Percentiles rank a stretch among this genome's conserved stretches.
phyloP scores from a whole-genome alignment of 2,797 vertebrate species.

The Gephyroberyx darwinii region DNA sequence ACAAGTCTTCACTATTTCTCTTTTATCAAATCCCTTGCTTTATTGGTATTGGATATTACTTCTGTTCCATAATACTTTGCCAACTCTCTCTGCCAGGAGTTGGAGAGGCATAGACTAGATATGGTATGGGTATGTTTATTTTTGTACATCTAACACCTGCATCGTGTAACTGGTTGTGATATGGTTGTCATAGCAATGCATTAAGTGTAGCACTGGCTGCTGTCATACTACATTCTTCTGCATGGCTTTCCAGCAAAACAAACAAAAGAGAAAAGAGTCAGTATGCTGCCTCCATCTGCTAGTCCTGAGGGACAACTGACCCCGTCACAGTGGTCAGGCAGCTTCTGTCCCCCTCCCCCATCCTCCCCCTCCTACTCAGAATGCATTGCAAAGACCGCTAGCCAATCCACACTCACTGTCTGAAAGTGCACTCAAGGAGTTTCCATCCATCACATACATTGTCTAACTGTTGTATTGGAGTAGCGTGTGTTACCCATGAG shows the following conservation, averaged over 20 bases:
- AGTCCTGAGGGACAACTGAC: conserved; percentile 83
- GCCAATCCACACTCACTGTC: conserved; percentile 79
- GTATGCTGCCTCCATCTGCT: conserved; percentile 98
- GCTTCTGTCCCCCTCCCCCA: conserved; percentile 73
- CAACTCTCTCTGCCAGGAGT: conserved; percentile 99
- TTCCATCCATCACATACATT: conserved; percentile 81
- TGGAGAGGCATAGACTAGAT: conserved; percentile 99
- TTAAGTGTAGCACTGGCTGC: conserved; percentile 99
- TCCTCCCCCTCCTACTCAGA: conserved; percentile 71
- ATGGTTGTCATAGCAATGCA: conserved; percentile 99
- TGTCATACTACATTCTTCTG: conserved; percentile 99
- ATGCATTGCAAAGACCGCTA: conserved; percentile 81
- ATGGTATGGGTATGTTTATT: conserved; percentile 99
- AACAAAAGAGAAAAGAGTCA: conserved; percentile 80
- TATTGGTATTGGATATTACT: conserved; percentile 86
- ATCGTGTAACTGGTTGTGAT: conserved; percentile 99
- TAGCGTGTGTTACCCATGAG: conserved; percentile 78
- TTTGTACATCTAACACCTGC: conserved; percentile 99
- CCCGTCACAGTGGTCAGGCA: conserved; percentile 79
- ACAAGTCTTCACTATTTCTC: conserved; percentile 64
- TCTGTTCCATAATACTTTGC: conserved; percentile 99
- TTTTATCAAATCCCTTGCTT: conserved; percentile 88
- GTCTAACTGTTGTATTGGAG: conserved; percentile 79
- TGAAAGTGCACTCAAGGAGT: conserved; percentile 78
- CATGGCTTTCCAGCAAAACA: conserved; percentile 99